Percentiles rank a stretch among this genome's conserved stretches.
These are phyloP conservation scores for Ridgeia piscesae DNA, from an alignment of 1,140 invertebrate species.

Conservation along the genomic window DNA sequence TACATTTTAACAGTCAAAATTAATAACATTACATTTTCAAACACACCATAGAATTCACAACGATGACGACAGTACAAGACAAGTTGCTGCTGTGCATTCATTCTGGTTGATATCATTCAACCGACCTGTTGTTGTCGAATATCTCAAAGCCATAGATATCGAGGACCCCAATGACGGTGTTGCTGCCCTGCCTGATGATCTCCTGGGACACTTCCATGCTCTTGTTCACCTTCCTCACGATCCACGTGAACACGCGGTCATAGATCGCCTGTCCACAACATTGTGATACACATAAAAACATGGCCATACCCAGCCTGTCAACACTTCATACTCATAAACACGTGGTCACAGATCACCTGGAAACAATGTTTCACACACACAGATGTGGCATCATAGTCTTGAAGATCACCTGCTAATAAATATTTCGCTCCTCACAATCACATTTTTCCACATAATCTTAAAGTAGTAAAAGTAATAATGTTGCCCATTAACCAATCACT, in stretches of 20 bases:
- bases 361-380: not conserved
- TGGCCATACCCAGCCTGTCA: not conserved
- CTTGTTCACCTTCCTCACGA: conserved; percentile 72
- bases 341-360: not conserved
- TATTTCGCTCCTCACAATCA: too few species aligned
- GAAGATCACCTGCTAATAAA: not conserved
- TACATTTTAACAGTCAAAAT: too few species aligned
- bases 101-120: conserved; percentile 35
- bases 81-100: not conserved
- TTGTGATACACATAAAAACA: not conserved
- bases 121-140: conserved; percentile 83
- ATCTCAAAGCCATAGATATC: conserved; percentile 99
- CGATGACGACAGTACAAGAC: too few species aligned
- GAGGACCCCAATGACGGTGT: conserved; percentile 84
- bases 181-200: conserved; percentile 31
- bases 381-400: not conserved
- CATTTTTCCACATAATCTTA: too few species aligned
- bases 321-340: not conserved
- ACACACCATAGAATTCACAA: too few species aligned
- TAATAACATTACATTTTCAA: too few species aligned
- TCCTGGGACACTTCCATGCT: conserved; percentile 66
- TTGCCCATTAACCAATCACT: too few species aligned
- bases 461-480: too few species aligned
- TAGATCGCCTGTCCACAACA: conserved; percentile 59
- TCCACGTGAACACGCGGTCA: conserved; percentile 85